These are phyloP conservation scores for Syrrhaptes paradoxus DNA, from an alignment of 2,113 vertebrate species.

Conservation along the genomic window DNA sequence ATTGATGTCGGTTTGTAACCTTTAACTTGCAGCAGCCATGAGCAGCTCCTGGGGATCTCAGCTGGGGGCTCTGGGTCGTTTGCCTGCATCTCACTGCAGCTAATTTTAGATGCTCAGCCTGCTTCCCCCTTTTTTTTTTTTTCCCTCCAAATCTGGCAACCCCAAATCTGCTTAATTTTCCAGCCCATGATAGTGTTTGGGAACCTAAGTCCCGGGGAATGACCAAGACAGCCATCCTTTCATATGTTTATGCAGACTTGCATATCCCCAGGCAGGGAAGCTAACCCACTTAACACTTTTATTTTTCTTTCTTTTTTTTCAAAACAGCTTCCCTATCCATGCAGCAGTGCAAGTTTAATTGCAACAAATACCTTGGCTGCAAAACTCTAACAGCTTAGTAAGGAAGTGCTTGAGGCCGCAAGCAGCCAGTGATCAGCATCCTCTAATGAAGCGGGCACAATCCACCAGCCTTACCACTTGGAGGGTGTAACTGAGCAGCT, in stretches of 20 bases:
- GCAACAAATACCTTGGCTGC: background rate
- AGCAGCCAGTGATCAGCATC: background rate
- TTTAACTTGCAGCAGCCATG: background rate
- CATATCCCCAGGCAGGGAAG: background rate
- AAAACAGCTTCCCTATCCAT: background rate
- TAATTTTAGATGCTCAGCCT: background rate
- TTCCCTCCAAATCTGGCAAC: background rate
- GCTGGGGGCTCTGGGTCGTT: background rate
- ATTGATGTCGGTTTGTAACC: slow-evolving; percentile 35
- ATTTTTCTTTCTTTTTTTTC: background rate
- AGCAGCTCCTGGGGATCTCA: background rate
- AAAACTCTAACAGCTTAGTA: background rate
- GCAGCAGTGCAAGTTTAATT: background rate
- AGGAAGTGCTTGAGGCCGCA: background rate
- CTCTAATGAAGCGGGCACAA: background rate
- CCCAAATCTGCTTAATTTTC: background rate
- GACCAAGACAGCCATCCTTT: background rate
- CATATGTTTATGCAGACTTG: background rate
- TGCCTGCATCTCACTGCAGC: background rate
- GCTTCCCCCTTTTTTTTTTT: background rate
- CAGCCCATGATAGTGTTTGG: background rate
- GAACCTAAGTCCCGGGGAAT: background rate
- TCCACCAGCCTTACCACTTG: background rate
- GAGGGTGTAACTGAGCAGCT: slow-evolving; percentile 29
- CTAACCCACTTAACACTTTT: background rate